phyloP scores from a whole-genome alignment of 2,113 vertebrate genomes.

The Rhineura floridana region DNA sequence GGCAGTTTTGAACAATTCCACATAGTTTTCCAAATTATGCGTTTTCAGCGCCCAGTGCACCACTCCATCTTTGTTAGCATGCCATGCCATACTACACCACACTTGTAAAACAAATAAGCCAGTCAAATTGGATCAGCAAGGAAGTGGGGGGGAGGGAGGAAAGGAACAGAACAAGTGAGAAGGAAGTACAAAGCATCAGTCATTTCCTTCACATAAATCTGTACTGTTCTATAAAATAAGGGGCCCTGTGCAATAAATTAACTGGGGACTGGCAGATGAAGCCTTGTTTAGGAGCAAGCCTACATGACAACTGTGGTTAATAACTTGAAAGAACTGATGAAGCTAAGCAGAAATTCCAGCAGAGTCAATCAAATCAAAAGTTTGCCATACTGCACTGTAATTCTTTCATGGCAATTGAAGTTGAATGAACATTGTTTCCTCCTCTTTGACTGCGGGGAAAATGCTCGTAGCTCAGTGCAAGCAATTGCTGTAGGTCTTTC shows the following conservation, averaged over 20 bases:
- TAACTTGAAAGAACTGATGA: slow-evolving; percentile 46
- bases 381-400: neutral
- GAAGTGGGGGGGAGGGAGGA: too few species aligned
- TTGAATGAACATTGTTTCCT: neutral
- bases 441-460: neutral
- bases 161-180: neutral
- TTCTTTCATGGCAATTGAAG: slow-evolving; percentile 11
- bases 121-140: slow-evolving; percentile 41
- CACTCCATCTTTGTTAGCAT: slow-evolving; percentile 6
- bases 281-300: slow-evolving; percentile 50
- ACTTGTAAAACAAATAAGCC: slow-evolving; percentile 2
- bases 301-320: slow-evolving; percentile 9
- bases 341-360: slow-evolving; percentile 33
- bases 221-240: slow-evolving; percentile 6
- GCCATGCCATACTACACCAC: neutral
- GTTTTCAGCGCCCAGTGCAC: neutral
- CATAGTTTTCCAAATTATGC: neutral
- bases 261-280: slow-evolving; percentile 37
- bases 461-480: neutral
- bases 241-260: slow-evolving; percentile 53
- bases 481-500: neutral
- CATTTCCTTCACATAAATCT: slow-evolving; percentile 39
- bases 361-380: slow-evolving; percentile 32
- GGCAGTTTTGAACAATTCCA: neutral
- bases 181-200: slow-evolving; percentile 36